Conservation (phyloP, 2,888 invertebrate genomes). For the Watsonalla binaria region DNA sequence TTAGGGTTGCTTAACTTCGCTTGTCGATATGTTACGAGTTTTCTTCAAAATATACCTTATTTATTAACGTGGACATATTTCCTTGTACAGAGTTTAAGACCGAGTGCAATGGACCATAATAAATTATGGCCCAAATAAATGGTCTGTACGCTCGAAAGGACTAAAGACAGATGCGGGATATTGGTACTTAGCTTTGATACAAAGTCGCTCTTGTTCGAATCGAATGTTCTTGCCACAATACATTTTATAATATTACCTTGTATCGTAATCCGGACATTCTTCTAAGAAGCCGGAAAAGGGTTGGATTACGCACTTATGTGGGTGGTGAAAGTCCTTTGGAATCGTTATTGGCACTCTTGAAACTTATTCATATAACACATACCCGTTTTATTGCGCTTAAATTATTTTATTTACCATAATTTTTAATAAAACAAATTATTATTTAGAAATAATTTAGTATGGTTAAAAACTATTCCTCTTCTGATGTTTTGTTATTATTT, state of each 20-base stretch:
- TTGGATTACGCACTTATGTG: background rate
- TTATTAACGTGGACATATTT: conserved; percentile 27
- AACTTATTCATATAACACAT: no score
- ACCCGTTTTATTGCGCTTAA: no score
- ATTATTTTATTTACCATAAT: no score
- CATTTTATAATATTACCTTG: background rate
- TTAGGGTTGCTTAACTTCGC: no score
- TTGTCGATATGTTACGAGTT: no score
- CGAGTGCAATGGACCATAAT: conserved; percentile 20
- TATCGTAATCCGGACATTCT: background rate
- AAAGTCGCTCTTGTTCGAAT: background rate
- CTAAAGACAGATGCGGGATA: conserved; percentile 24
- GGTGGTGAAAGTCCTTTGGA: background rate
- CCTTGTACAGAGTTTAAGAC: conserved; percentile 14
- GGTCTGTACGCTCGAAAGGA: conserved; percentile 21
- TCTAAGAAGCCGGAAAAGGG: background rate
- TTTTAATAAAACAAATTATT: no score
- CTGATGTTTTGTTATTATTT: no score
- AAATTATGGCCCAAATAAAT: conserved; percentile 32
- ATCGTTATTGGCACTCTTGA: no score
- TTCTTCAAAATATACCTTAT: conserved; percentile 18
- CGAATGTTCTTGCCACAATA: background rate
- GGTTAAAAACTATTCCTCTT: no score
- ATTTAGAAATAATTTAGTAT: no score
- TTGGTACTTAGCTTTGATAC: conserved; percentile 12